phyloP scores from a whole-genome alignment of 37 sponge, comb jelly and placozoan species.

The Eunapius fragilis region DNA sequence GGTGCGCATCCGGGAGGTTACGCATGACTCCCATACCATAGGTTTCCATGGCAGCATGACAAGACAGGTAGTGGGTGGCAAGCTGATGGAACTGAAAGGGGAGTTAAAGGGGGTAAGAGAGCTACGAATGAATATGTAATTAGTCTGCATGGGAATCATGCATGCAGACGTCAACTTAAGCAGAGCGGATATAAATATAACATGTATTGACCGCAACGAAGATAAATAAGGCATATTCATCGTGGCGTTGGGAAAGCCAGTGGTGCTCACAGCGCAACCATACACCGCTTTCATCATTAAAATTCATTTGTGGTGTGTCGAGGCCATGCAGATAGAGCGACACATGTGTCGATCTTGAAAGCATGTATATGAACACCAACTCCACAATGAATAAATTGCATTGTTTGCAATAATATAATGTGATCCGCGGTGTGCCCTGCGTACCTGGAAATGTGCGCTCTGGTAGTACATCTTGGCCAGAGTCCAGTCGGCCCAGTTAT shows the following conservation, averaged over 20 bases:
- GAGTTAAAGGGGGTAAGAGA: neutral
- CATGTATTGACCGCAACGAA: no score
- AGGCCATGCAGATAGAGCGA: no score
- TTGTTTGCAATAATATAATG: no score
- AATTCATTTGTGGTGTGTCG: no score
- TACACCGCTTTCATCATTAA: no score
- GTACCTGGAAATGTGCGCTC: conserved; percentile 58
- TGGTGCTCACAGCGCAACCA: no score
- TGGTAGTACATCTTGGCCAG: conserved; percentile 63
- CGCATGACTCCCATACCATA: conserved; percentile 65
- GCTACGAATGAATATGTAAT: neutral
- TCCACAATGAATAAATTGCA: no score
- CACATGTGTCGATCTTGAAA: no score
- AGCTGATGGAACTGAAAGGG: conserved; percentile 62
- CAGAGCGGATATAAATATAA: no score
- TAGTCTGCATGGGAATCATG: conserved; percentile 12
- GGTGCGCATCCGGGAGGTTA: conserved; percentile 66
- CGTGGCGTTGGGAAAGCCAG: no score
- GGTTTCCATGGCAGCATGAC: conserved; percentile 80
- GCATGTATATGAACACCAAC: no score
- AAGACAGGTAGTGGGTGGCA: conserved; percentile 59
- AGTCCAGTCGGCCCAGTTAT: conserved; percentile 64
- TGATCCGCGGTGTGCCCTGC: neutral
- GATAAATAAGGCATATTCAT: no score
- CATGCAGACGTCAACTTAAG: neutral